Percentiles rank a stretch among this genome's conserved stretches.
Evolutionary conservation across 2,797 vertebrate species (phyloP).

Genomic region (Anableps anableps): DNA sequence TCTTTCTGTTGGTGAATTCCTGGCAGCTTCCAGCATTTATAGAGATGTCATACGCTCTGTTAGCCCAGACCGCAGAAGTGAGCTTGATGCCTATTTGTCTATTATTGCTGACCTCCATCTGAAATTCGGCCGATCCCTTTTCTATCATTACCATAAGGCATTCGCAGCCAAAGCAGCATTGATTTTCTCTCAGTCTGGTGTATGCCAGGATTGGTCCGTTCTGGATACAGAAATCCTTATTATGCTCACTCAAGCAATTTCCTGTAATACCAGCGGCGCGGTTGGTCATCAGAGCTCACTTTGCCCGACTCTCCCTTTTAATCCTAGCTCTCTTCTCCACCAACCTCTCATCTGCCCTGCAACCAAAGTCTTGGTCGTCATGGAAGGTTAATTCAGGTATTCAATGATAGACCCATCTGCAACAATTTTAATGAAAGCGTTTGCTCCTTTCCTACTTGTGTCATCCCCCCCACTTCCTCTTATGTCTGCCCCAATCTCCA

Average conservation of each 20-base stretch:
- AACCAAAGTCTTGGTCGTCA: no score
- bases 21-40: background rate
- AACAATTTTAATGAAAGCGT: no score
- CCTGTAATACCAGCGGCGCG: background rate
- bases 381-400: background rate
- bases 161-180: background rate
- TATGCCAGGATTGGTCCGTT: background rate
- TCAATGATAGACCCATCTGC: background rate
- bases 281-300: background rate
- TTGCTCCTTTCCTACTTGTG: no score
- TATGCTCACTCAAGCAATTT: background rate
- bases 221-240: background rate
- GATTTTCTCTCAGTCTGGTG: accelerated
- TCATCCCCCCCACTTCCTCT: no score
- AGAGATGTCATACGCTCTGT: background rate
- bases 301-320: background rate
- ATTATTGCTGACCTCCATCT: background rate
- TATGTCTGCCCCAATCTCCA: no score
- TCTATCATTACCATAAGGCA: background rate
- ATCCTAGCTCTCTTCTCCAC: background rate
- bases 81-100: background rate
- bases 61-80: no score
- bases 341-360: background rate
- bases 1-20: background rate
- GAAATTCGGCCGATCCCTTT: background rate